These are phyloP conservation scores for Merops nubicus DNA, from an alignment of 2,113 vertebrate species.

Conservation along the genomic window DNA sequence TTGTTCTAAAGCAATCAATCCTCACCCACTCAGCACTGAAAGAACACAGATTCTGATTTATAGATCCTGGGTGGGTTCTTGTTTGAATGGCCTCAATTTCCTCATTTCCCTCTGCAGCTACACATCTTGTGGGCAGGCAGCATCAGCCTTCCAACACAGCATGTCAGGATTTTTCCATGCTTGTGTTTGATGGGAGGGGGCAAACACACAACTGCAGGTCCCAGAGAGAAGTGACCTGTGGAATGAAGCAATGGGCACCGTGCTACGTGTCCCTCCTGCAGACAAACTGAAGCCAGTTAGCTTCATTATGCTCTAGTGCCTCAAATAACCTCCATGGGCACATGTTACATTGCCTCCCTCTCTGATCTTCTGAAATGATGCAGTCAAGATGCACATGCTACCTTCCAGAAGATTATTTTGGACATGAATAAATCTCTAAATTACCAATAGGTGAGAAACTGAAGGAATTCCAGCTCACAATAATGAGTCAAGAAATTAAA, in stretches of 20 bases:
- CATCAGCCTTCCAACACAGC: not conserved
- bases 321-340: not conserved
- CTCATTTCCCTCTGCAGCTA: not conserved
- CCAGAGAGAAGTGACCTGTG: not conserved
- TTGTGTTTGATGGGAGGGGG: not conserved
- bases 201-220: not conserved
- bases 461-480: not conserved
- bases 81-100: not conserved
- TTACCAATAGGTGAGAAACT: not conserved
- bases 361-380: not conserved
- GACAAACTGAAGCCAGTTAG: not conserved
- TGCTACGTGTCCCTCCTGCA: not conserved
- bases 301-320: not conserved
- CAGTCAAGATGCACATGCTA: not conserved
- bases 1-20: not conserved
- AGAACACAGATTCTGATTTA: not conserved
- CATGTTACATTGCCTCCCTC: not conserved
- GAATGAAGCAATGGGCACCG: not conserved
- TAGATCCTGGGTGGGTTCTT: not conserved
- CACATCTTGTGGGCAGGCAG: not conserved
- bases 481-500: not conserved
- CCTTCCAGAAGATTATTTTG: not conserved
- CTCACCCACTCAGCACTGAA: not conserved
- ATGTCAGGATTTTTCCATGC: accelerated
- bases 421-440: not conserved